Conservation (phyloP, 2,113 vertebrate species). For the Nannobrachium achirus region DNA sequence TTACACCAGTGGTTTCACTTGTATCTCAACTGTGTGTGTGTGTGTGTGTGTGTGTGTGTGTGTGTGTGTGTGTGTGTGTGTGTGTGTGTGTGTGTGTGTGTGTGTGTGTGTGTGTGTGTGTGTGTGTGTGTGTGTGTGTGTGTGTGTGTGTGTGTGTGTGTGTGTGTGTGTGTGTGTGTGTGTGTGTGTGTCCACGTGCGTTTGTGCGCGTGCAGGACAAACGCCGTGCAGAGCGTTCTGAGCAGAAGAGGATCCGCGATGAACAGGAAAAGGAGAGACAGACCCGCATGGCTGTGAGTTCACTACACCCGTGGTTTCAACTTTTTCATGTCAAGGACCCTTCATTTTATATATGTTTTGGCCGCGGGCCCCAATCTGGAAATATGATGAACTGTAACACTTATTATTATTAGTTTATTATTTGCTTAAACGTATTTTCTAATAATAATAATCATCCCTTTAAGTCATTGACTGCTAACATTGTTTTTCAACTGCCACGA, state of each 20-base stretch:
- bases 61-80: conserved; percentile 2
- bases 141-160: conserved; percentile 1
- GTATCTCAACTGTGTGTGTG: no score
- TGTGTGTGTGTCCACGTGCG: background rate
- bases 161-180: conserved; percentile 9
- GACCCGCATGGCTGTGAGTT: conserved; percentile 71
- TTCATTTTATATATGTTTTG: no score
- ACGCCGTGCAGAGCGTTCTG: conserved; percentile 75
- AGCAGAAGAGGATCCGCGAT: conserved; percentile 75
- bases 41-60: conserved; percentile 4
- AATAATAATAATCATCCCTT: no score
- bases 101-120: conserved; percentile 1
- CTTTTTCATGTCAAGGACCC: no score
- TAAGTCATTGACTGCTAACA: no score
- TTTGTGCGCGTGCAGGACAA: conserved; percentile 63
- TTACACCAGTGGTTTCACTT: no score
- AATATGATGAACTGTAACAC: no score
- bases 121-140: background rate
- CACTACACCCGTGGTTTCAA: background rate
- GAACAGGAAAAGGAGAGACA: conserved; percentile 79
- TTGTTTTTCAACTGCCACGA: no score
- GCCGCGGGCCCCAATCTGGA: no score
- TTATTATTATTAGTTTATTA: no score
- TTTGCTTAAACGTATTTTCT: no score
- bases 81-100: background rate